Evolutionary conservation across 2,888 invertebrate genomes (phyloP), one percentile per base, ranked within the genome.

Genomic region (Leptura quadrifasciata): DNA sequence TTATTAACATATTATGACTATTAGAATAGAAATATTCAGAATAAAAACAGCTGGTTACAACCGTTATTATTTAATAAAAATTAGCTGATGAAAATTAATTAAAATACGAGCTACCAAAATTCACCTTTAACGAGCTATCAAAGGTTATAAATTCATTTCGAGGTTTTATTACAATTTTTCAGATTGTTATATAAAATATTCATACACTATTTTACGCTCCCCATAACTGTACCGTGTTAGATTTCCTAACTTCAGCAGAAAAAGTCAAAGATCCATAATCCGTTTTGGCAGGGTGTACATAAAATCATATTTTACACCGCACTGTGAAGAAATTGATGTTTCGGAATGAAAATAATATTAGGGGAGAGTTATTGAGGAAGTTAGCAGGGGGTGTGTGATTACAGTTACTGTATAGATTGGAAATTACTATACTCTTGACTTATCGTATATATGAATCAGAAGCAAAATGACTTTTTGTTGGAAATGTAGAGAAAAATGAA

Each of bases 341-440:
- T 86, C 84, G 87, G 88, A 88, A 88, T 88, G 88, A 88, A 88
- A 87, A 86, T 87, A 87, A 85, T 87, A 87, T 87, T 84, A 84
- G 84, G 86, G 85, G 84, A 81, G 81, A 82, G 84, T 86, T 87
- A 87, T 86, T 84, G 85, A 81, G 86, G 85, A 86, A 86, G 82
- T 82, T 74, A 64, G 77, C 75, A 67, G 81, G 80, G 80, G 78
- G 79, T 71, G 70, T 74, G 74, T 72, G 76, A 67, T 73, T 73
- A 68, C 74, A 18, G 64, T 70, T 47, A 58, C 39, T 71, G 58
- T 35, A 72, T 65, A 72, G 72, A 65, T 75, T 75, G 75, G 65
- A 75, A 75, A 71, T 64, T 60, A 20, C 68, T 65, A 52, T 58
- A 35, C 58, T 58, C 15, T 35, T 39, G 65, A 18, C n/a, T 31